Evolutionary conservation across 2,888 invertebrate genomes (phyloP).

Genomic region (Meta bourneti): DNA sequence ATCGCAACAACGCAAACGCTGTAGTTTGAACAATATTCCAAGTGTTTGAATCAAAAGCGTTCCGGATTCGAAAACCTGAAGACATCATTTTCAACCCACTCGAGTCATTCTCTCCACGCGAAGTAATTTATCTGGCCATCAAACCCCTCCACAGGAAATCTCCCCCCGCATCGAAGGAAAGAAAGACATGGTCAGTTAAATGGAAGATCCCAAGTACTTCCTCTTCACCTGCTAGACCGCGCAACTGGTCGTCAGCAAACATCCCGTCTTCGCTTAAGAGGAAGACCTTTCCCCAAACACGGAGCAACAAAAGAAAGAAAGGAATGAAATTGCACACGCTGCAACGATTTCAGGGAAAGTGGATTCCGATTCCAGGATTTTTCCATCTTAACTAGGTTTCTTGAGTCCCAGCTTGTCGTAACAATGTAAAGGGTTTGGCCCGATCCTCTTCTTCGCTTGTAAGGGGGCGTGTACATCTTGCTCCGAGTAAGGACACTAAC

Average conservation of each 20-base stretch:
- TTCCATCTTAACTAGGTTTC: constrained; percentile 49
- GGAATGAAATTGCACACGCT: constrained; percentile 51
- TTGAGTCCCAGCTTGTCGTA: constrained; percentile 26
- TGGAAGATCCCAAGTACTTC: background rate
- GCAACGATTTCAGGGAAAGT: constrained; percentile 55
- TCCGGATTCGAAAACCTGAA: too few species aligned
- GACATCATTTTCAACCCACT: too few species aligned
- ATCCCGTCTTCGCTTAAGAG: constrained; percentile 29
- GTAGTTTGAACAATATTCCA: too few species aligned
- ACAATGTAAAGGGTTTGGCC: constrained; percentile 32
- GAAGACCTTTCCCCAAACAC: constrained; percentile 11
- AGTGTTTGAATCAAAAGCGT: too few species aligned
- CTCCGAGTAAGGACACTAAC: background rate
- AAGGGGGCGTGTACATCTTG: constrained; percentile 12
- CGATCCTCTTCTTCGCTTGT: background rate
- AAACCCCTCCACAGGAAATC: background rate
- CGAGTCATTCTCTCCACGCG: background rate
- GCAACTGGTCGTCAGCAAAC: constrained; percentile 46
- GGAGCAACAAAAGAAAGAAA: constrained; percentile 18
- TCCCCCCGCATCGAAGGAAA: background rate
- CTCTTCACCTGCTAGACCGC: background rate
- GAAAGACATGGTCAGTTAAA: constrained; percentile 21
- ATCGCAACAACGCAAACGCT: too few species aligned
- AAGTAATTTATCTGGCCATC: constrained; percentile 3
- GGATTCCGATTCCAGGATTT: constrained; percentile 47